Base-by-base conservation (phyloP, 2,888 invertebrate genomes). In the Hyalella azteca region DNA sequence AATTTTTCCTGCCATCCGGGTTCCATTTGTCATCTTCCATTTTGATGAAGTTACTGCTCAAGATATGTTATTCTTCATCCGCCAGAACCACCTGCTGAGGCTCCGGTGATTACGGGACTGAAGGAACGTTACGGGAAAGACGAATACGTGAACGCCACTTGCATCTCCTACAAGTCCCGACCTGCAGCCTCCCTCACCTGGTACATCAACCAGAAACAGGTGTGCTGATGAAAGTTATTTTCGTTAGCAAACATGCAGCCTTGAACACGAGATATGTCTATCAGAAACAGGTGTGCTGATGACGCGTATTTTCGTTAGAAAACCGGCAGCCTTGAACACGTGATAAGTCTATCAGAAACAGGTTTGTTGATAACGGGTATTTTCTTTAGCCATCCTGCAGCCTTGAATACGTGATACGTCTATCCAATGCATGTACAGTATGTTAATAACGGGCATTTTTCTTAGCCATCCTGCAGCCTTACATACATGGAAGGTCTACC, bases 181-280 rank as follows among this genome's bases (percentile, higher is more conserved):
- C 75, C 75, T 15, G 45, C 75, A 41, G 75, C 75, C 15, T 40
- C 75, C 19, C 75, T 75, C 3, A 75, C 40, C 40, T 75, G 75
- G 75, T 75, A 75, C 45, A 75, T 75, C 75, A 75, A 75, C 29
- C 5, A 29, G 40, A 75, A 75, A 41, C 75, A 75, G 75, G 75
- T 45, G 4, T 13, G 73, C n/a, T n/a, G n/a, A n/a, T n/a, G n/a
- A n/a, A n/a, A n/a, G n/a, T n/a, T n/a, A n/a, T n/a, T n/a, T n/a
- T n/a, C n/a, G n/a, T n/a, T n/a, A n/a, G n/a, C n/a, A n/a, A n/a
- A n/a, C 75, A 40, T 15, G 45, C 75, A 41, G 75, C 75, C 15
- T 40, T 45, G 4, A 40, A 41, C 3, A 75, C 40, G n/a, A 41
- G 75, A 45, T 75, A 75, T 26, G 45, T 75, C 75, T 41, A 75